Evolutionary conservation across 1,140 invertebrate genomes (phyloP), one percentile per base, ranked within the genome.

Genomic region (Uloborus diversus): DNA sequence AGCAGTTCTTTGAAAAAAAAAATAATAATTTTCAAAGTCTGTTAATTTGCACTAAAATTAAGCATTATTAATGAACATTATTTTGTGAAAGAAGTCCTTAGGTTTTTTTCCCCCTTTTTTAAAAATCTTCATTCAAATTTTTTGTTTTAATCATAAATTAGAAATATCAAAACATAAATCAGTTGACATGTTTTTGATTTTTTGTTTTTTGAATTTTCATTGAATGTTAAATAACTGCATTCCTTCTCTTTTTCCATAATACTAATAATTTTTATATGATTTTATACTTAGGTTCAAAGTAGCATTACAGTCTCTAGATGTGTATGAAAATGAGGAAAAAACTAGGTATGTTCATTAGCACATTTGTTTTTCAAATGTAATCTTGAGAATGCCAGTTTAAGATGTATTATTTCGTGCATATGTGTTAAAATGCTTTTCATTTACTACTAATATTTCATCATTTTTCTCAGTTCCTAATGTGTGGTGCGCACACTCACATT

Each of bases 291-390:
- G 90, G 83, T 93, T 93, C 87, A 83, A 87, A 14, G 70, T 93
- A 35, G 85, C 88, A 49, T 89, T 93, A 83, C 86, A 88, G 62
- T 86, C 86, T 81, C 81, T 93, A 5, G 87, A 90, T 82, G 86
- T 92, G 25, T 94, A 92, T 84, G 90, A 89, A 51, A 94, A 94
- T 85, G 92, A 94, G 79, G 91, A 93, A 71, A 88, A 87, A 76
- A 92, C 91, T 51, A 70, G 79, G 79, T 82, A 79, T 64, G 13
- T 28, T 32, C 5, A 14, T 47, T 33, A n/a, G 30, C 2, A 1
- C 20, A 42, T 3, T 11, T 64, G 4, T 64, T 64, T n/a, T n/a
- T 4, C n/a, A 33, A 0, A 35, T 4, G n/a, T 17, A 35, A n/a
- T 23, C 14, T 25, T 23, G 4, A 37, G 9, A n/a, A 37, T 9